Evolutionary conservation across 2,888 invertebrate species (phyloP).

Genomic region (Amphimallon solstitiale): DNA sequence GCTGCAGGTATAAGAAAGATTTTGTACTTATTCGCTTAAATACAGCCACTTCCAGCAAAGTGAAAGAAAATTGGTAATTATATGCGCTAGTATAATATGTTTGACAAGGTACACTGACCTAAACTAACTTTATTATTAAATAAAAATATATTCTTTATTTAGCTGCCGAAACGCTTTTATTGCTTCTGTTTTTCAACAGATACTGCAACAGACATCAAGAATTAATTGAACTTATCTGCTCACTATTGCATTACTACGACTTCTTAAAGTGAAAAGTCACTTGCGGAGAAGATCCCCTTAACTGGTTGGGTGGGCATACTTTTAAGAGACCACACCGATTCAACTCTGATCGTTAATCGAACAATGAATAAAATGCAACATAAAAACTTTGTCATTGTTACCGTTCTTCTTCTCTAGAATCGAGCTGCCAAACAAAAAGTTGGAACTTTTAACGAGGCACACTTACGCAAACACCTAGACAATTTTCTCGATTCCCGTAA

Average conservation of each 20-base stretch:
- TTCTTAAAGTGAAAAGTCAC: slow-evolving; percentile 15
- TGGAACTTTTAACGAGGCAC: slow-evolving; percentile 24
- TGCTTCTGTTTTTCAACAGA: no score
- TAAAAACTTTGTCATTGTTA: slow-evolving; percentile 28
- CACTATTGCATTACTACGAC: neutral
- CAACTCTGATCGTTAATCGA: slow-evolving; percentile 28
- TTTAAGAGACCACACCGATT: slow-evolving; percentile 24
- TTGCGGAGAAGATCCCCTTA: slow-evolving; percentile 3
- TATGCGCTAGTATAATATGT: no score
- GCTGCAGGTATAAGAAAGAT: no score
- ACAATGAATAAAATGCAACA: slow-evolving; percentile 26
- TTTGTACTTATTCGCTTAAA: no score
- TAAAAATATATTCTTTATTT: no score
- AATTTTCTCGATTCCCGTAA: neutral
- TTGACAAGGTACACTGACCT: no score
- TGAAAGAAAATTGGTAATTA: no score
- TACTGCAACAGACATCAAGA: no score
- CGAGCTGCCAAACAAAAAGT: slow-evolving; percentile 6
- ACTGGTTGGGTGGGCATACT: slow-evolving; percentile 24
- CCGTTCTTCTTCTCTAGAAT: slow-evolving; percentile 8
- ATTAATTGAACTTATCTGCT: neutral
- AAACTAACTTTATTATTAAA: no score
- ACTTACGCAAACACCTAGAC: neutral
- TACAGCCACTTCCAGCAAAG: no score
- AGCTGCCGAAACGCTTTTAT: no score